Evolutionary conservation across 2,888 invertebrate genomes (phyloP), one percentile per base, ranked within the genome.

Genomic region (Yponomeuta sedellus): DNA sequence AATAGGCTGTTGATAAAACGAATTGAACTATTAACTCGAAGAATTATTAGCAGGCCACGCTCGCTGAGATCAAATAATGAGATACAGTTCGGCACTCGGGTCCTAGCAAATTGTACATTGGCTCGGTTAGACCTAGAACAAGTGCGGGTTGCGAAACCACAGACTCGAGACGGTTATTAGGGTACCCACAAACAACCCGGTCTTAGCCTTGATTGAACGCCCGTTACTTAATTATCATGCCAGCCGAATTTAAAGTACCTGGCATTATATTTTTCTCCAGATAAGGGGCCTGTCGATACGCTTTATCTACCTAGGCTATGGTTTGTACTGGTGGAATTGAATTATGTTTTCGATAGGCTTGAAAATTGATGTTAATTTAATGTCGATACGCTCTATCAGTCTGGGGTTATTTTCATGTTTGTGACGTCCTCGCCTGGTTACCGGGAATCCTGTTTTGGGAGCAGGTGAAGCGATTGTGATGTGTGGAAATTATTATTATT

Each of bases 151-250:
- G 74, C 76, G 74, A 77, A 77, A 77, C 73, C 73, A 71, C 69
- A 70, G 69, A 68, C 70, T 72, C 44, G 12, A 52, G 44, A 6
- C 44, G 44, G 74, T 82, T 80, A 87, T 88, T 88, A 88, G 87
- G 88, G 85, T 85, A 82, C 77, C 77, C 74, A 73, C 73, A 71
- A 77, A 78, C 79, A 80, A 83, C 83, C 74, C 61, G 57, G 78
- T 72, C 73, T 78, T 63, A 85, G 78, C 89, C 88, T 90, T 88
- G 88, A 81, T 78, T 71, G 79, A 77, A 75, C 74, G 88, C 88
- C 89, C 80, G 89, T 89, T 89, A 90, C 90, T 91, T 89, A 90
- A 90, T 90, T 91, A 91, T 85, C 85, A 88, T 91, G 86, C 89
- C 71, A 84, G 85, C 89, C 89, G 79, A 91, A 89, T 85, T 85